Conservation (phyloP, 1,140 invertebrate species). For the Euura lappo region DNA sequence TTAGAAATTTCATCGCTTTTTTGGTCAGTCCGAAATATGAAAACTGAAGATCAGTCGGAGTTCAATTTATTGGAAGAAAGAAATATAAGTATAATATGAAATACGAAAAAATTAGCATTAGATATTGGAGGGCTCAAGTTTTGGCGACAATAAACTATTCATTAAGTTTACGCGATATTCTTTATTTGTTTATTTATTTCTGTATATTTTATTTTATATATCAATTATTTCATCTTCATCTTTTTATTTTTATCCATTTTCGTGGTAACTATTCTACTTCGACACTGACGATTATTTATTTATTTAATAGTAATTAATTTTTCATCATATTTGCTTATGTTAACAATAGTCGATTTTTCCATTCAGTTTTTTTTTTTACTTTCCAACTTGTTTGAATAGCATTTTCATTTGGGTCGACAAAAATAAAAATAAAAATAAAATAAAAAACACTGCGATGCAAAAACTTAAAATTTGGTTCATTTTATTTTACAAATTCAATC, state of each 20-base stretch:
- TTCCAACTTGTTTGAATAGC: constrained; percentile 33
- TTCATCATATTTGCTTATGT: constrained; percentile 23
- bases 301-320: constrained; percentile 31
- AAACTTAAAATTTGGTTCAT: too few relatives aligned
- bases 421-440: not conserved
- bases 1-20: too few relatives aligned
- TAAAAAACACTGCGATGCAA: too few relatives aligned
- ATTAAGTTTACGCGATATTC: too few relatives aligned
- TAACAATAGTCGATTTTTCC: constrained; percentile 17
- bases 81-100: too few relatives aligned
- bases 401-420: not conserved
- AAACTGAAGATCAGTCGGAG: too few relatives aligned
- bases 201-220: too few relatives aligned
- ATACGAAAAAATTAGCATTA: not conserved
- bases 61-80: too few relatives aligned
- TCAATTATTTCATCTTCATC: too few relatives aligned
- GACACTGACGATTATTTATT: constrained; percentile 21
- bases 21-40: too few relatives aligned
- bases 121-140: not conserved
- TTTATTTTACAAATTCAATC: too few relatives aligned
- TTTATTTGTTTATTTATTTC: too few relatives aligned
- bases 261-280: constrained; percentile 27
- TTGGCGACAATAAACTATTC: not conserved
- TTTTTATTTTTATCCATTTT: not conserved
- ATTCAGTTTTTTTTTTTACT: constrained; percentile 28